A percentile compares a stretch with the other conserved stretches of the same genome.
Conservation (phyloP, 2,797 vertebrate species). For the Agapornis canus region DNA sequence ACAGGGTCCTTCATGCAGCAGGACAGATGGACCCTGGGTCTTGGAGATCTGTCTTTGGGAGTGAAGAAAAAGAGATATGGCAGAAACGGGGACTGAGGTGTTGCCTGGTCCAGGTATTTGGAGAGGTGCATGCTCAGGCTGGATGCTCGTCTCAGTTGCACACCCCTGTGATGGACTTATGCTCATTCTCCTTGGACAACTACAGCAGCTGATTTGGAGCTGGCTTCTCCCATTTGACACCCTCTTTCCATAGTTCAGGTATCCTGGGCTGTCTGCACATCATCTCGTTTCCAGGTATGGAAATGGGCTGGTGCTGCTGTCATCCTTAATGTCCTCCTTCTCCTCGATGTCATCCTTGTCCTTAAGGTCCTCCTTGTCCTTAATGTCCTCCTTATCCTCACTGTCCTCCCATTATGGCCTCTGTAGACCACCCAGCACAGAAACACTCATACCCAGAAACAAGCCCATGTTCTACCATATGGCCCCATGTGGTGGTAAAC, state of each 20-base stretch:
- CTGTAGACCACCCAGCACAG: neutral
- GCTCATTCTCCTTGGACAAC: neutral
- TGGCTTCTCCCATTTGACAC: neutral
- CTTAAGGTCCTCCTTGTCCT: neutral
- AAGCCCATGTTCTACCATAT: neutral
- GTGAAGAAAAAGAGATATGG: accelerated
- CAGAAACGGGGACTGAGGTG: neutral
- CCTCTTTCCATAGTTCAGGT: neutral
- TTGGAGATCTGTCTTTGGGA: neutral
- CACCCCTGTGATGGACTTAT: neutral
- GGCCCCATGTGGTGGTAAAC: neutral
- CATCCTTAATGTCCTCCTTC: neutral
- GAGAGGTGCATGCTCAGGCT: accelerated
- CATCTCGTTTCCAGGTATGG: neutral
- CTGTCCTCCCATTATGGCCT: accelerated
- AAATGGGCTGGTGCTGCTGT: neutral
- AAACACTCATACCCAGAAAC: neutral
- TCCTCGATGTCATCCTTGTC: neutral
- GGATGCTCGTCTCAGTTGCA: neutral
- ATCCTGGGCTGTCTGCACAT: accelerated
- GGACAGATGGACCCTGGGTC: neutral
- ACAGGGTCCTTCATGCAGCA: accelerated
- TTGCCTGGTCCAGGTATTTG: neutral
- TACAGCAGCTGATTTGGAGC: neutral
- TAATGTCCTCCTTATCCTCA: neutral